Evolutionary conservation across 2,797 vertebrate genomes (phyloP).

Genomic region (Tenualosa thibaudeaui): DNA sequence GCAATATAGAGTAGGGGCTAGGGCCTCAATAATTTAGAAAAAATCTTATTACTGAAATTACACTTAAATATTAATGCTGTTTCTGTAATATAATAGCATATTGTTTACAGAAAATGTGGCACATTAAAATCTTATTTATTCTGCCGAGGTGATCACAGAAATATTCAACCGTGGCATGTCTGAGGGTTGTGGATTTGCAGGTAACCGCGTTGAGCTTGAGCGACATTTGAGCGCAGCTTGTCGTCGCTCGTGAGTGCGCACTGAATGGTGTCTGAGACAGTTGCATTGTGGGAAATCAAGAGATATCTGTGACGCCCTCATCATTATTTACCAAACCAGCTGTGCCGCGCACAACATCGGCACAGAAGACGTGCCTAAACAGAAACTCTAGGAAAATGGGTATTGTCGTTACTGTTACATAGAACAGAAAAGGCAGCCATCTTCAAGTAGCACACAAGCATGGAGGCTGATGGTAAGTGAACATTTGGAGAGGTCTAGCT

Average conservation of each 20-base stretch:
- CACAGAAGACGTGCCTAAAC: background rate
- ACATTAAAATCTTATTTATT: too few species aligned
- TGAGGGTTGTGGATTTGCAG: background rate
- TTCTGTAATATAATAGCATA: too few species aligned
- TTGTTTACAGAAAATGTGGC: too few species aligned
- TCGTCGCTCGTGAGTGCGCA: background rate
- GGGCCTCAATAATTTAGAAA: too few species aligned
- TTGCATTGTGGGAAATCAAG: slow-evolving; percentile 45
- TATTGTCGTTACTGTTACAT: background rate
- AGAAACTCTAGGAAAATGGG: background rate
- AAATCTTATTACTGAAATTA: too few species aligned
- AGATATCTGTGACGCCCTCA: slow-evolving; percentile 29
- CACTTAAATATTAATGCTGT: too few species aligned
- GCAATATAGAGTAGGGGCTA: too few species aligned
- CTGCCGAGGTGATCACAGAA: too few species aligned
- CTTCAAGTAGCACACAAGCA: slow-evolving; percentile 2
- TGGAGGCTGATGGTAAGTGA: slow-evolving; percentile 46
- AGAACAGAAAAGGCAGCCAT: background rate
- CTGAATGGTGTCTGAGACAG: background rate
- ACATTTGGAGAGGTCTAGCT: background rate
- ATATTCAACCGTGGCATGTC: too few species aligned
- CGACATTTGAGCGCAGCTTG: background rate
- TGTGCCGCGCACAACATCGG: background rate
- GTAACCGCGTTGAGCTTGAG: background rate
- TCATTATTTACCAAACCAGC: slow-evolving; percentile 26